Base-by-base conservation (phyloP, 2,888 invertebrate species). In the Sepiola atlantica region DNA sequence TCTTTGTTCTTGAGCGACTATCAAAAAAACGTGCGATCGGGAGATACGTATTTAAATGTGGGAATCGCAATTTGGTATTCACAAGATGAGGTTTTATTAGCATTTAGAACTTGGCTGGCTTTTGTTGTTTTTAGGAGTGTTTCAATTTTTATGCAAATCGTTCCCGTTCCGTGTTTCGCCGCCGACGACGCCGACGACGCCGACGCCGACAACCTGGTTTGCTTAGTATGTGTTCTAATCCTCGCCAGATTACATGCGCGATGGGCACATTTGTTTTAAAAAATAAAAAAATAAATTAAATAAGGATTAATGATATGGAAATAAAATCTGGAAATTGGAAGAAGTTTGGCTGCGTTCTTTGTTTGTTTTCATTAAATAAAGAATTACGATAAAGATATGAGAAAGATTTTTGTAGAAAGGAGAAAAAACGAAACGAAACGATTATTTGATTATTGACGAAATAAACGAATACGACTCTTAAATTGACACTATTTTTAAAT, bases 11-110 rank as follows among this genome's bases (percentile, higher is more conserved):
- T 77, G n/a, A n/a, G 32, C n/a, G 77, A 77, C 77, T 77, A 77
- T 77, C 77, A 77, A 77, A 77, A 77, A 77, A 77, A 77, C 77
- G n/a, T 77, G 77, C n/a, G 77, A 77, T 77, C n/a, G 77, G 16
- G 77, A 77, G 77, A 77, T 77, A 77, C n/a, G 77, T 77, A 77
- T 77, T 77, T 77, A 77, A 77, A 77, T 77, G 77, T 77, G 77
- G 77, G 77, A 77, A 77, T 77, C n/a, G 32, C 77, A 77, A 77
- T 77, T 77, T 77, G n/a, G 77, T 77, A 77, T 77, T 77, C 77
- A 77, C 3, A 77, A n/a, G 77, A 32, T 77, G 77, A 77, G 77
- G 77, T 77, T 77, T 77, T 77, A 77, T 77, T 77, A 77, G 77
- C 77, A 77, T 77, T 77, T 77, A 77, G n/a, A 77, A 77, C n/a